These are phyloP conservation scores for Campoplex capitator DNA, from an alignment of 2,888 invertebrate genomes.

Conservation along the genomic window DNA sequence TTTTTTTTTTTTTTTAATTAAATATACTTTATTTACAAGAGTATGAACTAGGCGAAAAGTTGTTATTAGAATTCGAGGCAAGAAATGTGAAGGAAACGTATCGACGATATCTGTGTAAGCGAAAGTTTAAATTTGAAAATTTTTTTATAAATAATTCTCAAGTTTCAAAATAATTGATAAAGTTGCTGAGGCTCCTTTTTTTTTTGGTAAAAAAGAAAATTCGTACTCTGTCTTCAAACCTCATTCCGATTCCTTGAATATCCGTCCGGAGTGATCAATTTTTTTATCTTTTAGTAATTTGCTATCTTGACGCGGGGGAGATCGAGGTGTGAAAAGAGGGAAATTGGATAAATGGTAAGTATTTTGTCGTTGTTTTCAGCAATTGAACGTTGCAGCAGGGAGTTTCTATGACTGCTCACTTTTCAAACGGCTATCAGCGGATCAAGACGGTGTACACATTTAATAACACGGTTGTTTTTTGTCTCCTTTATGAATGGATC, in stretches of 20 bases:
- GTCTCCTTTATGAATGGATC: constrained; percentile 78
- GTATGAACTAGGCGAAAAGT: constrained; percentile 52
- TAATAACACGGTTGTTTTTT: constrained; percentile 80
- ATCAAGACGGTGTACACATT: constrained; percentile 81
- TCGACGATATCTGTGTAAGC: constrained; percentile 27
- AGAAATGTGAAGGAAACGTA: constrained; percentile 49
- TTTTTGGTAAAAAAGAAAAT: not conserved
- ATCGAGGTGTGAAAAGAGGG: constrained; percentile 13
- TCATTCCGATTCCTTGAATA: constrained; percentile 57
- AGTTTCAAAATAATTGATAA: constrained; percentile 16
- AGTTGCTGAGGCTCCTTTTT: not conserved
- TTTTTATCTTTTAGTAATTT: not conserved
- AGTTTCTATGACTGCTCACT: constrained; percentile 45
- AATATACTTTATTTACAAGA: constrained; percentile 65
- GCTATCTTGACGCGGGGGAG: not conserved
- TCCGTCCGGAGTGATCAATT: not conserved
- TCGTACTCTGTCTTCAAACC: constrained; percentile 10
- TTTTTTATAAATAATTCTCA: constrained; percentile 43
- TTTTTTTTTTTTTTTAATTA: constrained; percentile 36
- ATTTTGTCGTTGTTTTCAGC: constrained; percentile 52
- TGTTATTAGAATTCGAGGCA: constrained; percentile 47
- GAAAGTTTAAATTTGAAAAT: constrained; percentile 27
- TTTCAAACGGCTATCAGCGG: constrained; percentile 73
- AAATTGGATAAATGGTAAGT: constrained; percentile 49
- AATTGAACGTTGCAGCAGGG: constrained; percentile 66